Evolutionary conservation across 2,113 vertebrate species (phyloP).

Genomic region (Glaucomys volans): DNA sequence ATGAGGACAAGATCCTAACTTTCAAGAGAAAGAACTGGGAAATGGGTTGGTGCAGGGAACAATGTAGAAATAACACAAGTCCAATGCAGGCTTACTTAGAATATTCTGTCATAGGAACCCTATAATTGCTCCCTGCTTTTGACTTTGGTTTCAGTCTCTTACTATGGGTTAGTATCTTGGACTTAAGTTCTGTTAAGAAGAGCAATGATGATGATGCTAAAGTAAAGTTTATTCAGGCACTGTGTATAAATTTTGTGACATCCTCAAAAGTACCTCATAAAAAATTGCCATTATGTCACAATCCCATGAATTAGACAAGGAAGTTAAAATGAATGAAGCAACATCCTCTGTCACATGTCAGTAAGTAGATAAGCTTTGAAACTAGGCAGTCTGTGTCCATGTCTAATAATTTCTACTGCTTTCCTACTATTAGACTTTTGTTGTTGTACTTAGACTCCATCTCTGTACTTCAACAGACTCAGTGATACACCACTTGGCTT

Average conservation of each 20-base stretch:
- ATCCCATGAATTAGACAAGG: background rate
- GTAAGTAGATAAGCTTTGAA: constrained; percentile 27
- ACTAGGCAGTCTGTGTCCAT: background rate
- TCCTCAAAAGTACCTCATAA: background rate
- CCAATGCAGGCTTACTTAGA: background rate
- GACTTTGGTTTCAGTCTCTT: background rate
- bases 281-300: background rate
- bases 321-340: background rate
- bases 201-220: background rate
- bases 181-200: constrained; percentile 40
- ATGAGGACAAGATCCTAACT: background rate
- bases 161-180: background rate
- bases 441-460: background rate
- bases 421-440: background rate
- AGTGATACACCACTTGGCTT: background rate
- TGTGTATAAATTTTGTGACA: constrained; percentile 18
- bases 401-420: background rate
- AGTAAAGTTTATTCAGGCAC: background rate
- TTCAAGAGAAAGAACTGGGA: background rate
- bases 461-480: background rate
- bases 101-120: background rate
- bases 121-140: background rate
- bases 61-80: background rate
- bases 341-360: background rate
- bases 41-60: background rate